phyloP scores from a whole-genome alignment of 64 coral and sea anemone genomes.

The Montipora capricornis region DNA sequence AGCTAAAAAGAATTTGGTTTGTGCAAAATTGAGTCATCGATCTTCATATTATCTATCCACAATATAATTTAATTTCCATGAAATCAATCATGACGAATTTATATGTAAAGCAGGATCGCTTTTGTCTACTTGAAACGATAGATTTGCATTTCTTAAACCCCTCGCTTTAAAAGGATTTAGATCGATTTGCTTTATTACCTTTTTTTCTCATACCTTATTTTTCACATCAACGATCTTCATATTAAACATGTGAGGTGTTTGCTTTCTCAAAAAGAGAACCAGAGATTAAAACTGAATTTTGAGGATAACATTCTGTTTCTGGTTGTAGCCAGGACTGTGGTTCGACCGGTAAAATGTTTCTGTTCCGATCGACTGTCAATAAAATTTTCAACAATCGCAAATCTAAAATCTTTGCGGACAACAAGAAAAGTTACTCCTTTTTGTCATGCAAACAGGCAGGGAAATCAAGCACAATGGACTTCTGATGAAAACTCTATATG shows the following conservation, averaged over 20 bases:
- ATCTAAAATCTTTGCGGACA: neutral
- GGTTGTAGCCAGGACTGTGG: neutral
- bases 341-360: neutral
- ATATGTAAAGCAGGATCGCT: neutral
- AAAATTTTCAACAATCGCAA: neutral
- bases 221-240: slow-evolving; percentile 7
- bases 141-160: neutral
- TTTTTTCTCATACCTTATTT: neutral
- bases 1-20: neutral
- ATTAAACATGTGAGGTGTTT: neutral
- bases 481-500: slow-evolving; percentile 36
- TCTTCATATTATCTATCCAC: neutral
- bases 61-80: slow-evolving; percentile 12
- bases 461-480: neutral
- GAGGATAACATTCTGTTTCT: neutral
- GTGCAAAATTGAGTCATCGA: neutral
- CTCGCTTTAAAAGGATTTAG: neutral
- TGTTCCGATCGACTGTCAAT: neutral
- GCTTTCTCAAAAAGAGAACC: neutral
- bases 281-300: neutral
- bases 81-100: neutral
- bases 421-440: neutral
- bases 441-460: slow-evolving; percentile 16
- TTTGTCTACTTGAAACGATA: neutral
- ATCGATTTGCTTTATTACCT: neutral